phyloP scores from a whole-genome alignment of 2,888 invertebrate genomes.

The Morpho helenor region DNA sequence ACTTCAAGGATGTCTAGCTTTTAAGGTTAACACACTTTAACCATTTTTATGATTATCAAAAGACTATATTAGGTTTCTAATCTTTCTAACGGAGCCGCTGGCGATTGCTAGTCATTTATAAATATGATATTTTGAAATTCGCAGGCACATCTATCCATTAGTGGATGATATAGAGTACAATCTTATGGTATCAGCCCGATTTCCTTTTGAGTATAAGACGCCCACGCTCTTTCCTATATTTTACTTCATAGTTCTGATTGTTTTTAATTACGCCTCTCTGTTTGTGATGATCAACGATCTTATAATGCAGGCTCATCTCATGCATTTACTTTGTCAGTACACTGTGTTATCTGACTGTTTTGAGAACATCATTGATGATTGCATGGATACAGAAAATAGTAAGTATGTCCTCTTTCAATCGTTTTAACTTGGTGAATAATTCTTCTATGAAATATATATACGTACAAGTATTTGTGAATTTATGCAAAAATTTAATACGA shows the following conservation, averaged over 20 bases:
- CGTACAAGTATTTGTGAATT: no score
- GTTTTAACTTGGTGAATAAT: no score
- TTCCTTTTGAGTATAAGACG: conserved; percentile 46
- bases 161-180: conserved; percentile 59
- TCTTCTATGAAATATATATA: no score
- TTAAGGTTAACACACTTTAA: no score
- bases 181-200: conserved; percentile 42
- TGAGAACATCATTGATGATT: conserved; percentile 47
- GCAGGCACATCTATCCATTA: conserved; percentile 53
- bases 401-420: conserved; percentile 5
- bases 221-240: conserved; percentile 38
- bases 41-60: no score
- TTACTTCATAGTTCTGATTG: conserved; percentile 40
- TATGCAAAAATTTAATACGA: no score
- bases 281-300: conserved; percentile 58
- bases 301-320: conserved; percentile 53
- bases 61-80: no score
- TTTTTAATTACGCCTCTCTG: conserved; percentile 47
- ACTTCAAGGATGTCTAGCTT: no score
- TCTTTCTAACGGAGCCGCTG: no score
- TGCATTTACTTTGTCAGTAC: conserved; percentile 57
- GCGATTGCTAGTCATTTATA: no score
- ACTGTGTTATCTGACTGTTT: conserved; percentile 52
- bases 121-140: conserved; percentile 21
- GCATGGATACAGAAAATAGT: conserved; percentile 39